Evolutionary conservation across 1,140 invertebrate genomes (phyloP).

Genomic region (Cotesia typhae): DNA sequence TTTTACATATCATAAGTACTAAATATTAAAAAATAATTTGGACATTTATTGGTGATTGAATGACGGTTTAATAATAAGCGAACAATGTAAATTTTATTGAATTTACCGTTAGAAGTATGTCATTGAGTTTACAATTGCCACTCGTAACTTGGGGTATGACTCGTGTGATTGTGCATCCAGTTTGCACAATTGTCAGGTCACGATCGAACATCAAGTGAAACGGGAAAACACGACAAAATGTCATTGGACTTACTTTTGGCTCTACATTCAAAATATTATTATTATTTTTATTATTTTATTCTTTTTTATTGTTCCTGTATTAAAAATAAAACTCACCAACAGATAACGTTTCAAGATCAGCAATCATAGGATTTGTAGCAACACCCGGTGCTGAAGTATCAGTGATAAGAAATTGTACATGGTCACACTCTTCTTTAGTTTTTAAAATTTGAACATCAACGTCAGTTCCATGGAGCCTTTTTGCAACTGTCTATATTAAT

Average conservation of each 20-base stretch:
- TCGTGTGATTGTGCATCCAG: constrained; percentile 84
- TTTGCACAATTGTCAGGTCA: constrained; percentile 84
- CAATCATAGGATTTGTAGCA: constrained; percentile 71
- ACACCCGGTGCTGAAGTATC: constrained; percentile 76
- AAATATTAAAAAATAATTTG: no score
- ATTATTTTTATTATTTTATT: constrained; percentile 1
- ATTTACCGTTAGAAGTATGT: constrained; percentile 82
- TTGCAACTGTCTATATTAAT: constrained; percentile 81
- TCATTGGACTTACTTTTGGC: constrained; percentile 86
- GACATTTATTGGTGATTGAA: no score
- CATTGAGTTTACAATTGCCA: constrained; percentile 75
- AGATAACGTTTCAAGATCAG: constrained; percentile 77
- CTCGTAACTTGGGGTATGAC: constrained; percentile 79
- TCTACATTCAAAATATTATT: constrained; percentile 65
- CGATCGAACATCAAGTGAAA: constrained; percentile 95
- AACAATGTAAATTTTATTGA: constrained; percentile 11
- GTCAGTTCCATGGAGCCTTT: constrained; percentile 89
- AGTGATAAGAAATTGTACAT: constrained; percentile 93
- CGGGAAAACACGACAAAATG: constrained; percentile 93
- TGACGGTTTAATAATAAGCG: not conserved
- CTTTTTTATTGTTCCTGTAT: not conserved
- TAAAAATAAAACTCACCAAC: constrained; percentile 67
- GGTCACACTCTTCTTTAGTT: constrained; percentile 87
- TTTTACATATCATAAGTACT: no score
- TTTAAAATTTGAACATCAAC: constrained; percentile 90